Percentiles rank a stretch among this genome's conserved stretches.
Conservation (phyloP, 1,140 invertebrate species). For the Cotesia glomerata region DNA sequence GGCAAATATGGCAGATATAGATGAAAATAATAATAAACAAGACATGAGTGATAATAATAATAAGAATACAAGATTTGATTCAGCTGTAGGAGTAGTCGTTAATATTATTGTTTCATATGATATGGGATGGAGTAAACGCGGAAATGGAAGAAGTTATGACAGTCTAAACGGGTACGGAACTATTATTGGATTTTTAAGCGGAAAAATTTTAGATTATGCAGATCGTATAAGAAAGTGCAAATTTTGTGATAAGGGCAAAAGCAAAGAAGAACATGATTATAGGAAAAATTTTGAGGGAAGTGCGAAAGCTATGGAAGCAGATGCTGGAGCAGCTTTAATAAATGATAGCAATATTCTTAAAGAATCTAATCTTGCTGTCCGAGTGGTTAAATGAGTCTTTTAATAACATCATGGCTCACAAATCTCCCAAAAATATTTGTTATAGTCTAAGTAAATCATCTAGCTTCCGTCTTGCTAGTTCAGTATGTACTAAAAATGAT, state of each 20-base stretch:
- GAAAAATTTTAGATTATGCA: neutral
- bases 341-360: constrained; percentile 1
- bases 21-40: neutral
- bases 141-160: too few species aligned
- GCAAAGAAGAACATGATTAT: neutral
- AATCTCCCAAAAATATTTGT: constrained; percentile 27
- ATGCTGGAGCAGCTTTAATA: constrained; percentile 1
- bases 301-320: neutral
- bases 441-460: constrained; percentile 27
- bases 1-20: neutral
- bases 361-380: constrained; percentile 9
- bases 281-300: neutral
- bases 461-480: constrained; percentile 14
- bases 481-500: constrained; percentile 30
- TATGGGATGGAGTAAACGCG: too few species aligned
- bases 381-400: constrained; percentile 19
- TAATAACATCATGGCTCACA: constrained; percentile 24
- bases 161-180: neutral
- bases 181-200: neutral
- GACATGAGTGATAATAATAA: too few species aligned
- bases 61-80: neutral
- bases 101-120: too few species aligned
- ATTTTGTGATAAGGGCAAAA: neutral
- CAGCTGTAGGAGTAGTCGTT: neutral
- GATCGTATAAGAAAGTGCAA: neutral